A percentile compares a stretch with the other conserved stretches of the same genome.
Conservation (phyloP, 1,140 invertebrate species). For the Lasioglossum albipes region DNA sequence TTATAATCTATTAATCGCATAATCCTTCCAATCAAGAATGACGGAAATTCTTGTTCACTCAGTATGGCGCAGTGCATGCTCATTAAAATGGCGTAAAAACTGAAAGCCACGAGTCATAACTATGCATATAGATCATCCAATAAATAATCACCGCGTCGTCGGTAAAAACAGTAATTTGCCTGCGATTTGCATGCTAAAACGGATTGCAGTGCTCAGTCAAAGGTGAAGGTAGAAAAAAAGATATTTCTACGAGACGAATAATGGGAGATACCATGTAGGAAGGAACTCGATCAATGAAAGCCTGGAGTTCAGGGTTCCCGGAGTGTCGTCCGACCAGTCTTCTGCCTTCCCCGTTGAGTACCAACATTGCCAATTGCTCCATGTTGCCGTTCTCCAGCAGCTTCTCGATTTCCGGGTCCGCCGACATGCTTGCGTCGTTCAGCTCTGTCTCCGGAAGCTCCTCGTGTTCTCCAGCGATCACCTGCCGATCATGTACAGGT, state of each 20-base stretch:
- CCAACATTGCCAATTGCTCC: constrained; percentile 93
- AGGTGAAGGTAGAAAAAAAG: not conserved
- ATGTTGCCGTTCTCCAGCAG: constrained; percentile 89
- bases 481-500: constrained; percentile 63
- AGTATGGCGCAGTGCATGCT: no score
- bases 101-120: no score
- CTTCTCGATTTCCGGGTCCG: constrained; percentile 82
- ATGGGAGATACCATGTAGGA: constrained; percentile 87
- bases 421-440: constrained; percentile 64
- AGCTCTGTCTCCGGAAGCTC: constrained; percentile 68
- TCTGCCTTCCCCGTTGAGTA: constrained; percentile 92
- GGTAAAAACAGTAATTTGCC: constrained; percentile 47
- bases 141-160: not conserved
- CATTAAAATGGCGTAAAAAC: no score
- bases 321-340: constrained; percentile 87
- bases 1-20: no score
- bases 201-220: not conserved
- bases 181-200: not conserved
- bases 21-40: no score
- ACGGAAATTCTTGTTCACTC: no score
- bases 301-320: constrained; percentile 89
- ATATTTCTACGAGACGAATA: not conserved
- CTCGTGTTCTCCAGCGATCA: constrained; percentile 69
- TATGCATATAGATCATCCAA: no score
- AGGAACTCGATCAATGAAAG: constrained; percentile 94